phyloP scores from a whole-genome alignment of 2,888 invertebrate genomes.

The Nebria brevicollis region DNA sequence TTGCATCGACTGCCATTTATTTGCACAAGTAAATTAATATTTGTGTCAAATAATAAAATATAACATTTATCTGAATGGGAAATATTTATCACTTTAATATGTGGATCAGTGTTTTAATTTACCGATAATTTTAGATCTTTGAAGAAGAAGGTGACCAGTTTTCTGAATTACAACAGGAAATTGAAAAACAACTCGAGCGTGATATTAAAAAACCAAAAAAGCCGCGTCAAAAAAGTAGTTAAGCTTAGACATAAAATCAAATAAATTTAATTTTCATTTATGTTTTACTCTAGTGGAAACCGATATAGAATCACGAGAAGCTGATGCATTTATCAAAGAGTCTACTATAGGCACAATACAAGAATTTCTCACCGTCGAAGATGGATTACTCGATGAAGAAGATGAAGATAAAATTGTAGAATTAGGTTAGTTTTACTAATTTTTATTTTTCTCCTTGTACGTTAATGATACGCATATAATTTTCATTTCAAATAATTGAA shows the following conservation, averaged over 20 bases:
- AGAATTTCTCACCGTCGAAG: conserved; percentile 58
- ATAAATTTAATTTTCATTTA: background rate
- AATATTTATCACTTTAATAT: no score
- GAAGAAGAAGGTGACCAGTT: conserved; percentile 75
- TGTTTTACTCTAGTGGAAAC: conserved; percentile 12
- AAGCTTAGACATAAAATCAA: background rate
- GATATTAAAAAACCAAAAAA: conserved; percentile 64
- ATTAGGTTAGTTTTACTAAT: conserved; percentile 57
- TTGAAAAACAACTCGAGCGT: conserved; percentile 82
- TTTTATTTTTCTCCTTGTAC: conserved; percentile 29
- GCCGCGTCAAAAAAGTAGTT: conserved; percentile 37
- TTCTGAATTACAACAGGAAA: conserved; percentile 84
- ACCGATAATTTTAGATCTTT: conserved; percentile 51
- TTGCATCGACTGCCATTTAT: background rate
- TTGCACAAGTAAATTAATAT: no score
- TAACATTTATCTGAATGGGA: background rate
- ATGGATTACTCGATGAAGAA: conserved; percentile 55
- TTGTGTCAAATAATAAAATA: background rate
- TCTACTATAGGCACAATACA: conserved; percentile 63
- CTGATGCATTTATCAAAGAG: conserved; percentile 63
- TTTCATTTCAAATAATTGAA: background rate
- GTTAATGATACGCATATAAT: background rate
- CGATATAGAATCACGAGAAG: conserved; percentile 57
- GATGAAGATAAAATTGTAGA: conserved; percentile 53
- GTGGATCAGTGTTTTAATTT: background rate